Base-by-base conservation (phyloP, 1,140 invertebrate species). In the Tribolium madens region DNA sequence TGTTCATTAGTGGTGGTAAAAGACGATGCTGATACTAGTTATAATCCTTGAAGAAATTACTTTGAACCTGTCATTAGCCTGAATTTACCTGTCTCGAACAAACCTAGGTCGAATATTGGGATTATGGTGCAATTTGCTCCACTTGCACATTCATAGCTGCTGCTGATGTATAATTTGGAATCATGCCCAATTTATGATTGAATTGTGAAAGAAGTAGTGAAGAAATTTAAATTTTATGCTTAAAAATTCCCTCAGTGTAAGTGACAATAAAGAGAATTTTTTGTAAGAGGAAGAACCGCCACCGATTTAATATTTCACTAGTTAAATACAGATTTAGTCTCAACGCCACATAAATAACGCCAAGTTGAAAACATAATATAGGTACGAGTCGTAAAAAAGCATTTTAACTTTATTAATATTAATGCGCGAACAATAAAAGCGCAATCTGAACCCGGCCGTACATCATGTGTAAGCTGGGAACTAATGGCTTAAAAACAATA, bases 321-420 rank as follows among this genome's bases (percentile, higher is more conserved):
- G 14, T 26, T 52, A 50, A 72, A 72, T 72, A 50, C 70, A 18
- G 46, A 72, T 72, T 72, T 72, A 72, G 70, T 72, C 46, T 50
- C 14, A 72, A 31, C 68, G 75, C 48, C 75, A 33, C 75, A 76
- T 76, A 76, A 76, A 76, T 76, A 70, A 31, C 70, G 18, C 26
- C 69, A 68, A 71, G 75, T 76, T 76, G 75, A 76, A 75, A 76
- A 71, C 68, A 71, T 76, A 70, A 76, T 76, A 76, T 71, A 71
- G 75, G 75, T 76, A 71, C 46, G 48, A 76, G 75, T 76, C 47
- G 52, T 76, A 70, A 76, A 76, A 76, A 76, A 57, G 53, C 75
- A 69, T 76, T 76, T 76, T 76, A 76, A 76, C 64, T 76, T 76
- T 76, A 76, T 76, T 76, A 76, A 76, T 76, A 76, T 76, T 76